Percentiles rank a stretch among this genome's conserved stretches.
phyloP scores from a whole-genome alignment of 2,797 vertebrate species.

The Parambassis ranga region DNA sequence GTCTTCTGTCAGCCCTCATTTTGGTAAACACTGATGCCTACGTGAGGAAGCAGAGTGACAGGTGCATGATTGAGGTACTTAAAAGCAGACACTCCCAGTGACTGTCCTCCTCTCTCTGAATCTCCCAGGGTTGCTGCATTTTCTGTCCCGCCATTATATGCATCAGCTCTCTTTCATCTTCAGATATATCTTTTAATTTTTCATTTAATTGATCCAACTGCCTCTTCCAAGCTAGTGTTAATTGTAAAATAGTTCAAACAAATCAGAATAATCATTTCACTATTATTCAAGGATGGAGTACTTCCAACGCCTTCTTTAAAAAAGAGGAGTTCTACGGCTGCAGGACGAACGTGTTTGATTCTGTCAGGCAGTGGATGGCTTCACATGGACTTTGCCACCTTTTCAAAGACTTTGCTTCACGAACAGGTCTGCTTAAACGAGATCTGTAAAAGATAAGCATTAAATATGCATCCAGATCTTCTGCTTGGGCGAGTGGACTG shows the following conservation, averaged over 20 bases:
- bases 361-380: constrained; percentile 27
- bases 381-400: constrained; percentile 66
- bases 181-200: constrained; percentile 11
- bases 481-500: constrained; percentile 95
- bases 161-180: constrained; percentile 55
- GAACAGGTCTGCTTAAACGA: constrained; percentile 83
- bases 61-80: constrained; percentile 88
- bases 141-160: constrained; percentile 52
- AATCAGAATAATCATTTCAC: constrained; percentile 42
- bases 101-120: constrained; percentile 75
- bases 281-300: constrained; percentile 25
- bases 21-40: constrained; percentile 89
- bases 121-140: constrained; percentile 56
- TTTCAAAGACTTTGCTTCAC: constrained; percentile 81
- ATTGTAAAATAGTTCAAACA: constrained; percentile 43
- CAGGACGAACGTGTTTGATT: constrained; percentile 44
- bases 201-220: constrained; percentile 41
- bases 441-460: constrained; percentile 90
- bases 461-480: constrained; percentile 89
- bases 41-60: constrained; percentile 89
- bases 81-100: constrained; percentile 88
- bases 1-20: constrained; percentile 84
- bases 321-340: constrained; percentile 22
- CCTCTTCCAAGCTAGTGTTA: constrained; percentile 35
- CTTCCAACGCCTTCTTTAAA: constrained; percentile 34